A percentile compares a stretch with the other conserved stretches of the same genome.
Evolutionary conservation across 1,140 invertebrate genomes (phyloP).

Genomic region (Drosophila insularis): DNA sequence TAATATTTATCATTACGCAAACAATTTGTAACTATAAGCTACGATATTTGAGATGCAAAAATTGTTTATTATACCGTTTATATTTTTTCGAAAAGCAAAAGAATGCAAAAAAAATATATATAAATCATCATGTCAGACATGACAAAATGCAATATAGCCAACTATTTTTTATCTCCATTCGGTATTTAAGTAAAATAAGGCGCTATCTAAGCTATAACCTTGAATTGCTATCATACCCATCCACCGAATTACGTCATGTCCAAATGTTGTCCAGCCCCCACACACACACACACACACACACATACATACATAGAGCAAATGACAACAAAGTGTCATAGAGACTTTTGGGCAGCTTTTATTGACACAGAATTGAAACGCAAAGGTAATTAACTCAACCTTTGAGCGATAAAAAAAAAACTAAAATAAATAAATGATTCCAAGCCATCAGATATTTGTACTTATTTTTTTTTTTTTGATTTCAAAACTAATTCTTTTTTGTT

Average conservation of each 20-base stretch:
- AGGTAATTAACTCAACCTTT: conserved; percentile 45
- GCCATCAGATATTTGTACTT: conserved; percentile 18
- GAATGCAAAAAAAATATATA: not conserved
- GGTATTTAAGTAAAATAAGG: not conserved
- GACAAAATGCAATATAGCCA: not conserved
- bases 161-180: not conserved
- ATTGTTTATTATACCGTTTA: not conserved
- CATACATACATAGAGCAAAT: conserved; percentile 25
- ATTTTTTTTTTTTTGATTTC: conserved; percentile 48
- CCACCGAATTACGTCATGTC: conserved; percentile 55
- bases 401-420: conserved; percentile 48
- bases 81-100: not conserved
- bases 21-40: too few species aligned
- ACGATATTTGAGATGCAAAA: not conserved
- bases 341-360: conserved; percentile 49
- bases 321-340: conserved; percentile 65
- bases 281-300: not conserved
- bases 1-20: conserved; percentile 42
- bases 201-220: conserved; percentile 39
- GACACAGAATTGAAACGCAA: conserved; percentile 61
- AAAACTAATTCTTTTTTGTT: conserved; percentile 28
- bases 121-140: conserved; percentile 1
- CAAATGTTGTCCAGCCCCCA: conserved; percentile 20
- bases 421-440: not conserved
- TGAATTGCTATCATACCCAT: conserved; percentile 40